Evolutionary conservation across 2,113 vertebrate species (phyloP), one percentile per base, ranked within the genome.

Genomic region (Grantiella picta): DNA sequence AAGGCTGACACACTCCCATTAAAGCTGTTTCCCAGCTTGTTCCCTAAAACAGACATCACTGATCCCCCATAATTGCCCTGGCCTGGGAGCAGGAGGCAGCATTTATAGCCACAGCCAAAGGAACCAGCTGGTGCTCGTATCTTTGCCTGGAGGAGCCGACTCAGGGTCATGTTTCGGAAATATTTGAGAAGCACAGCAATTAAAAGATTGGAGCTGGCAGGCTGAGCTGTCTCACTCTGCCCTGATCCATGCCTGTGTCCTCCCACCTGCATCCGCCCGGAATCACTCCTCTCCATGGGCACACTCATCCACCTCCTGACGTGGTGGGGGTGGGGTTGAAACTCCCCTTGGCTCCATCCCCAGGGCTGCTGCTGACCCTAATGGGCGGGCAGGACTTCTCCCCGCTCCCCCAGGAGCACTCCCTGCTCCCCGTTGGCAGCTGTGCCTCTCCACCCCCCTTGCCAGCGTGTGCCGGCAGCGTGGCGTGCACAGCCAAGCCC

Each of bases 291-390:
- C 61, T 14, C 5, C 3, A 3, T 14, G 3, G 42, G 61, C 66
- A 52, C 53, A 3, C 20, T 36, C 44, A 23, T 18, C 35, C 71
- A 31, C 28, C 65, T 60, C 80, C 45, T 20, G 21, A 7, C 17
- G 0, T 0, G 2, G 11, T 2, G 8, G 29, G 20, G 25, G 15
- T 29, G 38, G 38, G 21, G 38, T 15, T 9, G 11, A 53, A 81
- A 72, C 63, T 56, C 66, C 18, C 0, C 52, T 36, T 1, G 11
- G 65, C 40, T 64, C 54, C 61, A 7, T 79, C 12, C 22, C 45
- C 38, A 1, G 36, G 42, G 79, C 4, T 31, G 56, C 83, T 33
- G 87, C 83, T 24, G 45, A 42, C 54, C 33, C 66, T 4, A 2
- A 11, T 0, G 17, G 29, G 70, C 60, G 60, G 82, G 40, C 35